Base-by-base conservation (phyloP, 2,888 invertebrate genomes). In the Hylaea fasciaria region DNA sequence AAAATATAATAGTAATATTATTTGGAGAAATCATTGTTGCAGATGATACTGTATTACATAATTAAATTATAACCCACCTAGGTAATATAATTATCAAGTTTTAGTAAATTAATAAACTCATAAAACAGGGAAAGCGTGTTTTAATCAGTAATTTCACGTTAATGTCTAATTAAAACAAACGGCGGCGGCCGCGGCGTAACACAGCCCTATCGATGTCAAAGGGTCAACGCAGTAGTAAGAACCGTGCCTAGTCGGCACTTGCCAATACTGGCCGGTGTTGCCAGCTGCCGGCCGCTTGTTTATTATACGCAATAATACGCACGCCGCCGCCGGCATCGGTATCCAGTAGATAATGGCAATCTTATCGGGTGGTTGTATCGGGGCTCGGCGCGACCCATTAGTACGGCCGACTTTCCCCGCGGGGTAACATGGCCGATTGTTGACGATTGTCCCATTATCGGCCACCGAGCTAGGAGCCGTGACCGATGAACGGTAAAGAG, bases 321-420 rank as follows among this genome's bases (percentile, higher is more conserved):
- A 59, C 49, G 56, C 59, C 46, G 57, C 56, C 35, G 61, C 46
- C 62, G 51, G 58, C 56, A 43, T 43, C 56, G 41, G 48, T 62
- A 66, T 59, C 54, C 56, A 66, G 40, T 57, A 77, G 83, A 80
- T 82, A 82, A 78, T 82, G 69, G 72, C 70, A 70, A 84, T 83
- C 83, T 86, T 88, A 89, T 87, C 88, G 70, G 63, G 66, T 68
- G 64, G 71, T 76, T 75, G 83, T 85, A 87, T 85, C 85, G 72
- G 73, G 74, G 77, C 69, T 73, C 72, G 76, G 76, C 0, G 73
- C 74, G 76, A 76, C 80, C 87, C 81, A 87, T 89, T 89, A 88
- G 80, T 73, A 50, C 84, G 86, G 78, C 89, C 88, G 83, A 91
- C 91, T 91, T 91, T 91, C 90, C 86, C 90, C 77, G 68, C 68